Base-by-base conservation (phyloP, 2,113 vertebrate genomes). In the Corythaeola cristata region DNA sequence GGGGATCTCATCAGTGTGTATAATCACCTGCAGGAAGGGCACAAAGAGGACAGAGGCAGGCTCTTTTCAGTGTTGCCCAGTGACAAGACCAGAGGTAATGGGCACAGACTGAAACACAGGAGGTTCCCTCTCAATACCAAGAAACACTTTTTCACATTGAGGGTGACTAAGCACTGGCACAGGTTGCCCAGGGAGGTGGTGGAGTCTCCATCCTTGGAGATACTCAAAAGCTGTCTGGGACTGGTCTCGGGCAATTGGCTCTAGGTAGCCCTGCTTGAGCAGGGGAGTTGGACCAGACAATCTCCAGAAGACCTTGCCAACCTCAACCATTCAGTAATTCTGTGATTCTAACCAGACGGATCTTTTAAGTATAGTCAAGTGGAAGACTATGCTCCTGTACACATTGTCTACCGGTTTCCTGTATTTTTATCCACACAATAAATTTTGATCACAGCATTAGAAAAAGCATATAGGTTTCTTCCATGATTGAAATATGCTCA, bases 31-130 rank as follows among this genome's bases (percentile, higher is more conserved):
- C 3, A 66, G 10, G 21, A 27, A 68, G 3, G 4, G 4, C 15
- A 12, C 59, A 35, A 45, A 76, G 24, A 15, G 37, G 45, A 47
- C 0, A 0, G 7, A 67, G n/a, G 8, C 50, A 52, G 35, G 23
- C 16, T 47, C 15, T 52, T n/a, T 37, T 6, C 50, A 66, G 9
- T n/a, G 37, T 8, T 59, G 45, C 24, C 45, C 39, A 55, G 68
- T 30, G 35, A 8, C 30, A 67, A 45, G 6, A 35, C 6, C 15
- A 37, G 35, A 37, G 14, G 32, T 17, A 30, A 5, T 6, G 9
- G 33, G 24, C n/a, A 53, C 28, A 59, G 3, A 33, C 24, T 47
- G 56, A 82, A 76, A 71, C 13, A 37, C 20, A 30, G 23, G 23
- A 58, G 33, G 28, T 32, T 89, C 37, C 41, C 8, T 4, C n/a